Percentiles rank a stretch among this genome's conserved stretches.
These are phyloP conservation scores for Battus philenor DNA, from an alignment of 1,140 invertebrate species.

Conservation along the genomic window DNA sequence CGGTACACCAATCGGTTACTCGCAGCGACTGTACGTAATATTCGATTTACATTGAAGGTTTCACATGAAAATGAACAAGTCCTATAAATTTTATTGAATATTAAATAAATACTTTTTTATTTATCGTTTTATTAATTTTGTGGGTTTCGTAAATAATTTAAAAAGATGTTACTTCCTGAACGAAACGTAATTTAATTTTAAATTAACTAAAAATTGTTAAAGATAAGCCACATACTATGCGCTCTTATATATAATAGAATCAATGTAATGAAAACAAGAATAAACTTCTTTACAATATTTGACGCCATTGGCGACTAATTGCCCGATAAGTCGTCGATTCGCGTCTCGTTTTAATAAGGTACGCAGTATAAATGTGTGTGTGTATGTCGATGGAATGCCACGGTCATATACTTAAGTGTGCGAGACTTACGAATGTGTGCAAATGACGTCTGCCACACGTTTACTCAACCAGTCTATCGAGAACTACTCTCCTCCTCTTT, in stretches of 20 bases:
- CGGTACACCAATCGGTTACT: constrained; percentile 19
- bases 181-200: no score
- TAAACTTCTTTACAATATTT: constrained; percentile 46
- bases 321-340: constrained; percentile 74
- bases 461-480: constrained; percentile 32
- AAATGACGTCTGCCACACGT: constrained; percentile 68
- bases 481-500: constrained; percentile 38
- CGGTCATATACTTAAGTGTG: constrained; percentile 51
- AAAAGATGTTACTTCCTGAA: not conserved
- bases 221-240: no score
- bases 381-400: constrained; percentile 69
- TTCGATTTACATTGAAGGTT: constrained; percentile 49
- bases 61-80: constrained; percentile 12
- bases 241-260: constrained; percentile 19
- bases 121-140: no score
- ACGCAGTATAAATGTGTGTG: constrained; percentile 62
- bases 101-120: no score
- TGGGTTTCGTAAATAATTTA: no score
- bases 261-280: constrained; percentile 57
- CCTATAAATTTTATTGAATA: no score
- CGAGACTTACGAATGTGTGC: constrained; percentile 45
- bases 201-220: no score
- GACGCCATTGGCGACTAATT: constrained; percentile 68
- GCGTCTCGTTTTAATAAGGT: constrained; percentile 75
- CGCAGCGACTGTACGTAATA: constrained; percentile 23